Evolutionary conservation across 2,888 invertebrate genomes (phyloP).

Genomic region (Zelleria hepariella): DNA sequence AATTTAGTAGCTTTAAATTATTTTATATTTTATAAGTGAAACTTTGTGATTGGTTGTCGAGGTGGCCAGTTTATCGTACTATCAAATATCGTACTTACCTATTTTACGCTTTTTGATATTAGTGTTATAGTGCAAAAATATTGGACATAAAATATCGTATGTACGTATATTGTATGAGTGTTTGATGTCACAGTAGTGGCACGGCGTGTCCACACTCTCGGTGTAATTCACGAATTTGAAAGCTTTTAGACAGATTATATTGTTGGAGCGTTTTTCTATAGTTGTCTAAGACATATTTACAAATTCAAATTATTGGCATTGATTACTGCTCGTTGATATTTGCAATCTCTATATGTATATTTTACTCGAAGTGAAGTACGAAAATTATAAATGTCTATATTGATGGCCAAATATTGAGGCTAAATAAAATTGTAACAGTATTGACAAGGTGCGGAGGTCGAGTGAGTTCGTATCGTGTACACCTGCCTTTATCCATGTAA

Average conservation of each 20-base stretch:
- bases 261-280: neutral
- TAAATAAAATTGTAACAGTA: neutral
- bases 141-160: neutral
- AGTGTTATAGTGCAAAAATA: neutral
- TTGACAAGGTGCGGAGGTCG: neutral
- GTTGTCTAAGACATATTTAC: neutral
- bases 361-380: neutral
- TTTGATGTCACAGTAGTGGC: neutral
- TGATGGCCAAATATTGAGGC: neutral
- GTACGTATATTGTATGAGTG: neutral
- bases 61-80: neutral
- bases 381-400: neutral
- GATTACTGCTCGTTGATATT: neutral
- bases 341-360: neutral
- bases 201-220: neutral
- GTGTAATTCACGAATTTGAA: neutral
- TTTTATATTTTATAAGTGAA: slow-evolving; percentile 9
- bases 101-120: neutral
- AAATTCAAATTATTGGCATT: neutral
- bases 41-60: neutral
- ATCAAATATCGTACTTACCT: neutral
- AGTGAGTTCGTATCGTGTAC: neutral
- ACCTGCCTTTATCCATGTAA: neutral
- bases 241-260: neutral
- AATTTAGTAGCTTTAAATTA: slow-evolving; percentile 16